phyloP scores from a whole-genome alignment of 2,797 vertebrate species.

The Zalophus californianus region DNA sequence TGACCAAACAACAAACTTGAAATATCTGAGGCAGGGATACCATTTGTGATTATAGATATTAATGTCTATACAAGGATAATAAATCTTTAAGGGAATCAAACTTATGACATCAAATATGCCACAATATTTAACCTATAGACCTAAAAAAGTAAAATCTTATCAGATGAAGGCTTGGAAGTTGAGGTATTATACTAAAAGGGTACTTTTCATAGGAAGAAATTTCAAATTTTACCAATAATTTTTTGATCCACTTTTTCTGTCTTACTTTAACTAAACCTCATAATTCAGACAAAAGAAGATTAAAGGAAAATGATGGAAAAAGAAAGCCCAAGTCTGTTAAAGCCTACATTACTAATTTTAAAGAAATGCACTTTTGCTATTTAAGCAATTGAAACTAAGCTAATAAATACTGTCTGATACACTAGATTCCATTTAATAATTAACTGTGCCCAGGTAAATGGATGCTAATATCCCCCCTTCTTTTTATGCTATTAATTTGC shows the following conservation, averaged over 20 bases:
- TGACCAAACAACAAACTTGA: neutral
- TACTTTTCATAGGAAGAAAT: conserved; percentile 20
- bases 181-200: conserved; percentile 15
- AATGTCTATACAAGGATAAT: conserved; percentile 2
- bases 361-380: conserved; percentile 14
- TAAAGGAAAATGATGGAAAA: neutral
- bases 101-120: neutral
- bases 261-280: neutral
- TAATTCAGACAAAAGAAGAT: conserved; percentile 53
- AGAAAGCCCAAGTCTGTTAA: conserved; percentile 1
- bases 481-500: conserved; percentile 1
- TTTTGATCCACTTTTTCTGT: conserved; percentile 32
- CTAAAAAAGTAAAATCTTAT: conserved; percentile 25
- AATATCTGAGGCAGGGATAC: neutral
- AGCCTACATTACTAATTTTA: conserved; percentile 39
- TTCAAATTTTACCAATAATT: conserved; percentile 7
- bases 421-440: neutral
- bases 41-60: neutral
- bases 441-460: neutral
- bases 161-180: neutral
- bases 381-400: conserved; percentile 1
- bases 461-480: neutral
- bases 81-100: conserved; percentile 3
- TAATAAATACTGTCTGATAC: conserved; percentile 30
- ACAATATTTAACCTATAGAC: neutral